Percentiles rank a stretch among this genome's conserved stretches.
These are phyloP conservation scores for Neodontobutis hainanensis DNA, from an alignment of 2,113 vertebrate species.

Conservation along the genomic window DNA sequence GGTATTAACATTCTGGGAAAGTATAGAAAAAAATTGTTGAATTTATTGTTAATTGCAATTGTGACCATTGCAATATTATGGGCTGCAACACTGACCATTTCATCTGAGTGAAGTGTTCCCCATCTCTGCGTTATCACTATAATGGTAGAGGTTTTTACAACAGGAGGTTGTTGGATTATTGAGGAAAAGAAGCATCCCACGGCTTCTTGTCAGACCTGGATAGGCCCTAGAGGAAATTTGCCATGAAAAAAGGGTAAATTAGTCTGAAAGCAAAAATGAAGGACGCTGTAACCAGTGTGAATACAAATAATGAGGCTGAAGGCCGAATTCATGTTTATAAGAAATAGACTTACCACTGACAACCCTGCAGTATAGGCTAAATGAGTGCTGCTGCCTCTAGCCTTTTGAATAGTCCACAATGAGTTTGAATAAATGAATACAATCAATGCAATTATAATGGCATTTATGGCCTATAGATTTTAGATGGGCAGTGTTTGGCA, in stretches of 20 bases:
- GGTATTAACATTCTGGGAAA: background rate
- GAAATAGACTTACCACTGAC: constrained; percentile 23
- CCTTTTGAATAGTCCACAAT: background rate
- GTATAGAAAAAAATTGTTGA: background rate
- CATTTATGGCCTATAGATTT: too few relatives aligned
- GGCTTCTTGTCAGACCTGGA: constrained; percentile 7
- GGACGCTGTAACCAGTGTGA: constrained; percentile 10
- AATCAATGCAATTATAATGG: too few relatives aligned
- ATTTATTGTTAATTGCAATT: background rate
- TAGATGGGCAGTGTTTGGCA: too few relatives aligned
- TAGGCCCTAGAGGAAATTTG: constrained; percentile 14
- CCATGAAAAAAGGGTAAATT: constrained; percentile 13
- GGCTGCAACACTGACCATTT: background rate
- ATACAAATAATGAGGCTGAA: constrained; percentile 21
- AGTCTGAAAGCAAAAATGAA: constrained; percentile 33
- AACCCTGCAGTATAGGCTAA: constrained; percentile 11
- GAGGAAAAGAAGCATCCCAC: background rate
- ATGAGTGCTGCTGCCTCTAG: background rate
- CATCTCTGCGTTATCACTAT: background rate
- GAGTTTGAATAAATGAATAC: too few relatives aligned
- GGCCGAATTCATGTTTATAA: constrained; percentile 14
- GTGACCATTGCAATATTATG: background rate
- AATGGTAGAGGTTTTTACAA: background rate
- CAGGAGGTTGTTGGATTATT: constrained; percentile 6
- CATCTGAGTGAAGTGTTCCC: background rate